Percentiles rank a stretch among this genome's conserved stretches.
These are phyloP conservation scores for Melanotus villosus DNA, from an alignment of 2,888 invertebrate genomes.

Conservation along the genomic window DNA sequence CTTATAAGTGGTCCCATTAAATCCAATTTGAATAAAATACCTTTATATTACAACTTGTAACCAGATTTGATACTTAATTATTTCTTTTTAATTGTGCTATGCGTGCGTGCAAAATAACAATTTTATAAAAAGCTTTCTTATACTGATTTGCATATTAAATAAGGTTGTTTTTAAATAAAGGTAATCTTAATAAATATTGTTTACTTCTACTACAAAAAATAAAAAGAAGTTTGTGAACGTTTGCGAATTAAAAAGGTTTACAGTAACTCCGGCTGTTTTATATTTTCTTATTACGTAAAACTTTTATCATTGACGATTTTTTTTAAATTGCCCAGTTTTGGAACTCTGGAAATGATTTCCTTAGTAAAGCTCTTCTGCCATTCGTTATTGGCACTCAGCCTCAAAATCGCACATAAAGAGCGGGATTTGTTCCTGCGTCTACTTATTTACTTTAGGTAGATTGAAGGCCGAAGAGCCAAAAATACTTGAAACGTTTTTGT, in stretches of 20 bases:
- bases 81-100: background rate
- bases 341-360: background rate
- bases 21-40: background rate
- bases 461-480: conserved; percentile 25
- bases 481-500: conserved; percentile 50
- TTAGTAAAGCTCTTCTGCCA: background rate
- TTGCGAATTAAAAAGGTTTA: background rate
- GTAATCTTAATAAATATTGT: background rate
- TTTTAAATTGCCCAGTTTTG: background rate
- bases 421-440: conserved; percentile 22
- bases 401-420: conserved; percentile 8
- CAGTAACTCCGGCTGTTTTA: background rate
- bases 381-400: conserved; percentile 33
- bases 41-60: conserved; percentile 3
- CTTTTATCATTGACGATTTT: background rate
- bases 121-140: background rate
- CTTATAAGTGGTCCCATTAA: background rate
- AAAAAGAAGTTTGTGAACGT: background rate
- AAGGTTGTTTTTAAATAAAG: background rate
- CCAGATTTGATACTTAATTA: background rate
- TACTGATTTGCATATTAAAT: conserved; percentile 12
- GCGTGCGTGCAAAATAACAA: conserved; percentile 14
- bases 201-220: background rate
- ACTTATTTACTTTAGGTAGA: conserved; percentile 15
- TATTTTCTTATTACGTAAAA: background rate